phyloP scores from a whole-genome alignment of 2,888 invertebrate genomes.

The Acrobasis consociella region DNA sequence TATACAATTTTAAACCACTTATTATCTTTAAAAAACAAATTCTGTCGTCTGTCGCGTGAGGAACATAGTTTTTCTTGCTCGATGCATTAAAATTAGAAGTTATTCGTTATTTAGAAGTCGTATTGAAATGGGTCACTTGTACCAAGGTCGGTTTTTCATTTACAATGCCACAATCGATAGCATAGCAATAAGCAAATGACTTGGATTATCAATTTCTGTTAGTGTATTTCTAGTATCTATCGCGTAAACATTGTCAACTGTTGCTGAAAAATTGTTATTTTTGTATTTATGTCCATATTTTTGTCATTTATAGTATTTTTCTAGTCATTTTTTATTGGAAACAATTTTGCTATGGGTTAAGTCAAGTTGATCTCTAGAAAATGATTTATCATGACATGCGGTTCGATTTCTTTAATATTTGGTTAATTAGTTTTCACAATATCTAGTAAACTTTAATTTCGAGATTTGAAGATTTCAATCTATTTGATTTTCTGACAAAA shows the following conservation, averaged over 20 bases:
- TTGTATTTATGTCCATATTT: not conserved
- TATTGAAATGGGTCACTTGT: slow-evolving; percentile 17
- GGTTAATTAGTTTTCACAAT: too few species aligned
- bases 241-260: slow-evolving; percentile 16
- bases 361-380: too few species aligned
- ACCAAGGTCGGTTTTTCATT: slow-evolving; percentile 23
- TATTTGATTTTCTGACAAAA: too few species aligned
- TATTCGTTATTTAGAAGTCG: slow-evolving; percentile 22
- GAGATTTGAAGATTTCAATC: too few species aligned
- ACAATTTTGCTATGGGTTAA: too few species aligned
- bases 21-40: too few species aligned
- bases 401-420: not conserved
- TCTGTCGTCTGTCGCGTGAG: slow-evolving; percentile 33
- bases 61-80: slow-evolving; percentile 1
- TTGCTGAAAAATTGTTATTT: not conserved
- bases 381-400: too few species aligned
- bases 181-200: slow-evolving; percentile 23
- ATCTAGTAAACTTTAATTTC: too few species aligned
- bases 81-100: slow-evolving; percentile 30
- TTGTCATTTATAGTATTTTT: not conserved
- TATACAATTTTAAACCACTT: too few species aligned
- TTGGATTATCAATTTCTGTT: slow-evolving; percentile 20
- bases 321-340: not conserved
- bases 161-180: slow-evolving; percentile 22
- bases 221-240: slow-evolving; percentile 12